Conservation (phyloP, 2,113 vertebrate species). For the Apteryx owenii region DNA sequence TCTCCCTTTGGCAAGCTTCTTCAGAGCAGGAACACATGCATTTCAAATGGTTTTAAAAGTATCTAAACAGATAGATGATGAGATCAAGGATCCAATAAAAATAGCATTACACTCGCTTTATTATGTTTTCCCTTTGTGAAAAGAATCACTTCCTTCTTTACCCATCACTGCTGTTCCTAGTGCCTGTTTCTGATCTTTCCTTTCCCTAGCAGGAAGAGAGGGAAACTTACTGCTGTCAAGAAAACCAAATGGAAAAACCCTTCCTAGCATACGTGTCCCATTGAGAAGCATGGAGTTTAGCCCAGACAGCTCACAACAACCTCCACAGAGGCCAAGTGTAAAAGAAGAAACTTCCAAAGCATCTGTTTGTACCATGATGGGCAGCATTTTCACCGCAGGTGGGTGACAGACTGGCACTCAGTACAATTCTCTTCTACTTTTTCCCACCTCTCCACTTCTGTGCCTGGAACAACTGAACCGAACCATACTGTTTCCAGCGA, state of each 20-base stretch:
- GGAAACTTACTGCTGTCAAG: not conserved
- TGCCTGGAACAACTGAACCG: not conserved
- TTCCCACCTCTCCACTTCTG: not conserved
- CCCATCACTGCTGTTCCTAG: not conserved
- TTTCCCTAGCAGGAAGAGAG: not conserved
- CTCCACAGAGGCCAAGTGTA: not conserved
- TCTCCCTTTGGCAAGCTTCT: not conserved
- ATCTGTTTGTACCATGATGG: not conserved
- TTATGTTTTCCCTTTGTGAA: not conserved
- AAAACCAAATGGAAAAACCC: not conserved
- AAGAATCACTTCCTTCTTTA: not conserved
- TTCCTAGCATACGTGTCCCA: not conserved
- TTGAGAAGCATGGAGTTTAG: not conserved
- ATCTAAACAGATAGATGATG: not conserved
- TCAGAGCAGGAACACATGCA: not conserved
- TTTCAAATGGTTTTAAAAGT: not conserved
- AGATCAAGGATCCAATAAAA: not conserved
- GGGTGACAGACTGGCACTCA: not conserved
- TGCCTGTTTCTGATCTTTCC: not conserved
- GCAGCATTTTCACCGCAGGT: not conserved
- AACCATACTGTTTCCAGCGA: not conserved
- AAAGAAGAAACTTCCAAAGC: not conserved
- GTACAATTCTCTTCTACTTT: not conserved
- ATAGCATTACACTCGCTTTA: not conserved
- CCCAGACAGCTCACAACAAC: not conserved